Evolutionary conservation across 2,797 vertebrate genomes (phyloP).

Genomic region (Tinamus major): DNA sequence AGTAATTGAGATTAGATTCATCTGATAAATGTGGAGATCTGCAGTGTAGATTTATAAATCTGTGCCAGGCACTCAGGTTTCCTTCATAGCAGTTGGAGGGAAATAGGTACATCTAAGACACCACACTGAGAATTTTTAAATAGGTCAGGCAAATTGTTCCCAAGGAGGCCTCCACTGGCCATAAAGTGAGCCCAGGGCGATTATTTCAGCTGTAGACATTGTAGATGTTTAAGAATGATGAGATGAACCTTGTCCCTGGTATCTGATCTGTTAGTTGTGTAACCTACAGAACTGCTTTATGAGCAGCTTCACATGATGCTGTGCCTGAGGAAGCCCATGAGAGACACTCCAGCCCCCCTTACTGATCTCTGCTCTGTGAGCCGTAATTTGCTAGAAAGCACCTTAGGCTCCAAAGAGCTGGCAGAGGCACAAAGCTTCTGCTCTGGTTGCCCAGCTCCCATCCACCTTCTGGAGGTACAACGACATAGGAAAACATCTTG

Average conservation of each 20-base stretch:
- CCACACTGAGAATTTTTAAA: not conserved
- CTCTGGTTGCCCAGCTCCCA: not conserved
- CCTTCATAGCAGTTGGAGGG: not conserved
- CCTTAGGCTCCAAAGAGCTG: not conserved
- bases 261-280: not conserved
- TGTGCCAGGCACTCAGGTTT: not conserved
- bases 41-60: not conserved
- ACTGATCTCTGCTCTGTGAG: not conserved
- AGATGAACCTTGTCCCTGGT: rapidly evolving
- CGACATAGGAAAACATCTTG: not conserved
- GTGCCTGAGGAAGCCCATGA: not conserved
- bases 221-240: not conserved
- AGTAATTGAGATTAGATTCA: not conserved
- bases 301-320: not conserved
- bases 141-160: not conserved
- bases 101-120: not conserved
- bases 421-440: not conserved
- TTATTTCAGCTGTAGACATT: not conserved
- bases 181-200: not conserved
- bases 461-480: not conserved
- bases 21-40: not conserved
- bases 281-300: not conserved
- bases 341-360: rapidly evolving
- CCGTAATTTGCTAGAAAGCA: not conserved
- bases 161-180: not conserved